Evolutionary conservation across 2,888 invertebrate genomes (phyloP), one percentile per base, ranked within the genome.

Genomic region (Drosophila fulvimacula): DNA sequence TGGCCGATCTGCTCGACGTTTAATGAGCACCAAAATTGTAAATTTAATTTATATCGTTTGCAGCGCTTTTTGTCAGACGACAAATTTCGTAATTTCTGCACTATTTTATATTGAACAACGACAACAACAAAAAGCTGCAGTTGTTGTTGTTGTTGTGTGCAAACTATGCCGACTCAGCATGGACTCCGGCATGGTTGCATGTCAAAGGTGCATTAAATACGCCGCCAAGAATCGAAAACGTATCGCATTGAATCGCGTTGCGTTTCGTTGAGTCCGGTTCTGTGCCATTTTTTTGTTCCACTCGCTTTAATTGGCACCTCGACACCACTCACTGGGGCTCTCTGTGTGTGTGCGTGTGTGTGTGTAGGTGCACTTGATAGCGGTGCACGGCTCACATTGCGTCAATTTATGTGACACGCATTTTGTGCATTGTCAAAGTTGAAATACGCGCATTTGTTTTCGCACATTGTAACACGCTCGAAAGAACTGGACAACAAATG

Each of bases 41-140:
- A 89, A 89, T 90, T 89, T 85, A 87, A 80, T 82, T 76, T 86
- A 86, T 90, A 90, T 61, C 78, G 76, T 79, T 82, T 79, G 74
- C 75, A 62, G 68, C 72, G 58, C 74, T 89, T 90, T 84, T 88
- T 90, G 89, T 85, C 79, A 74, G 64, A 65, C 76, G 64, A 79
- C 75, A 74, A 79, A 79, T 89, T 89, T 85, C 89, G 85, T 82
- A 89, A 85, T 82, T 68, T 77, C 69, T 62, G 60, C 52, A 59
- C 30, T 59, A 59, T 42, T 69, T 48, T 69, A 48, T 32, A 27
- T 34, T 64, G 24, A 63, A 46, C 34, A 34, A 44, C 42, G 19
- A 48, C 36, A 53, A 53, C 36, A 60, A 32, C n/a, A 34, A n/a
- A 36, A n/a, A 10, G 10, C 4, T 46, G 24, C n/a, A 34, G n/a